phyloP scores from a whole-genome alignment of 2,113 vertebrate genomes.

The Gymnogyps californianus region DNA sequence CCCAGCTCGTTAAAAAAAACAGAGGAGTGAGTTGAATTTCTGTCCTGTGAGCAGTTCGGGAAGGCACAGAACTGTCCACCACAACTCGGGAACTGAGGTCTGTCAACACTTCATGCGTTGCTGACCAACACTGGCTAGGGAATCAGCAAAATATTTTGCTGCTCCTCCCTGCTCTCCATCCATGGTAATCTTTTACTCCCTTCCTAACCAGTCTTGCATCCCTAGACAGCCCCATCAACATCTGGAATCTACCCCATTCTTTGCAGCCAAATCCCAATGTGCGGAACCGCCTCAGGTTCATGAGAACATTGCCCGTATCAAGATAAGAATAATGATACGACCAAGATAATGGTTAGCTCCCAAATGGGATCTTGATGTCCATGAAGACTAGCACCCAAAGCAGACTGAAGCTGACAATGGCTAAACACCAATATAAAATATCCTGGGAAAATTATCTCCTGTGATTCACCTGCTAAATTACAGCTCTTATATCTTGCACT shows the following conservation, averaged over 20 bases:
- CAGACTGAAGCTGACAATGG: not conserved
- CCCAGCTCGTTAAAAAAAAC: not conserved
- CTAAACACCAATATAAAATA: not conserved
- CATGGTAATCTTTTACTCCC: not conserved
- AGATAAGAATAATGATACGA: not conserved
- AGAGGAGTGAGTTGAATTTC: not conserved
- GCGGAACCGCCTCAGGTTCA: not conserved
- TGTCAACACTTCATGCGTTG: not conserved
- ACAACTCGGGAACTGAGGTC: conserved; percentile 1
- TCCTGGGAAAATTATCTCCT: not conserved
- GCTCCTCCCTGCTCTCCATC: not conserved
- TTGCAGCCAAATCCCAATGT: not conserved
- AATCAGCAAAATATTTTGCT: conserved; percentile 43
- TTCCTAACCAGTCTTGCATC: not conserved
- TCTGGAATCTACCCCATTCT: not conserved
- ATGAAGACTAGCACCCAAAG: not conserved
- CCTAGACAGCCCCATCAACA: not conserved
- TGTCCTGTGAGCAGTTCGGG: not conserved
- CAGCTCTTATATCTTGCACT: not conserved
- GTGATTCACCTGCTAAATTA: not conserved
- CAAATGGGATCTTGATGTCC: not conserved
- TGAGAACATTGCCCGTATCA: not conserved
- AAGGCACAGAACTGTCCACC: not conserved
- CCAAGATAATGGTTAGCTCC: not conserved
- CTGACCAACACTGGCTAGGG: not conserved